Evolutionary conservation across 1,140 invertebrate species (phyloP).

Genomic region (Bombus pyrosoma): DNA sequence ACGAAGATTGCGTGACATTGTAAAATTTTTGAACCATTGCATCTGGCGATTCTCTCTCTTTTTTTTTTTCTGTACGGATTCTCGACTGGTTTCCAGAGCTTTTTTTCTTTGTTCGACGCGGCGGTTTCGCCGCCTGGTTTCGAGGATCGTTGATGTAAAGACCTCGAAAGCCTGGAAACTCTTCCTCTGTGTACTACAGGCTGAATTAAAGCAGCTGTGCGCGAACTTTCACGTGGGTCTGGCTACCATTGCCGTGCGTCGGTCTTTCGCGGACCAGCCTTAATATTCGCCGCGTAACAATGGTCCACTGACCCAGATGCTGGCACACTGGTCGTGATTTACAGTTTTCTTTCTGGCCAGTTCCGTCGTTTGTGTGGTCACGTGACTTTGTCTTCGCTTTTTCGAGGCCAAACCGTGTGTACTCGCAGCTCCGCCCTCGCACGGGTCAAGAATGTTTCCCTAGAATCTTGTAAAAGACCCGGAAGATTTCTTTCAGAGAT

Average conservation of each 20-base stretch:
- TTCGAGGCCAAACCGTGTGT: slow-evolving; percentile 17
- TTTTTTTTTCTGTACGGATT: neutral
- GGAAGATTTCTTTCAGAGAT: slow-evolving; percentile 47
- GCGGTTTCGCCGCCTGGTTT: slow-evolving; percentile 7
- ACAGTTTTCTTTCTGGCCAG: neutral
- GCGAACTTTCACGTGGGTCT: slow-evolving; percentile 48
- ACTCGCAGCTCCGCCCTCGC: neutral
- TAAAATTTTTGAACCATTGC: neutral
- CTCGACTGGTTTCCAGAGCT: slow-evolving; percentile 33
- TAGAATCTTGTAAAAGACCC: slow-evolving; percentile 26
- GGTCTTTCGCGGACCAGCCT: slow-evolving; percentile 19
- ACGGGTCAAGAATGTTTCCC: slow-evolving; percentile 32
- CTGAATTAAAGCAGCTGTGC: slow-evolving; percentile 43
- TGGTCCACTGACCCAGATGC: slow-evolving; percentile 30
- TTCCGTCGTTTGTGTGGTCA: neutral
- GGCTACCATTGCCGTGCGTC: neutral
- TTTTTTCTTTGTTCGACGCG: neutral
- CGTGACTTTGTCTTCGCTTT: neutral
- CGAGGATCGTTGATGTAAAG: slow-evolving; percentile 46
- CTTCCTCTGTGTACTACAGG: neutral
- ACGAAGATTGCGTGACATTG: neutral
- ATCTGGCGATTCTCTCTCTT: neutral
- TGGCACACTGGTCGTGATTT: neutral
- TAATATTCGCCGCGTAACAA: slow-evolving; percentile 55
- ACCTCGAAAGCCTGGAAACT: slow-evolving; percentile 17